A percentile compares a stretch with the other conserved stretches of the same genome.
Evolutionary conservation across 2,888 invertebrate genomes (phyloP).

Genomic region (Allophyes oxyacanthae): DNA sequence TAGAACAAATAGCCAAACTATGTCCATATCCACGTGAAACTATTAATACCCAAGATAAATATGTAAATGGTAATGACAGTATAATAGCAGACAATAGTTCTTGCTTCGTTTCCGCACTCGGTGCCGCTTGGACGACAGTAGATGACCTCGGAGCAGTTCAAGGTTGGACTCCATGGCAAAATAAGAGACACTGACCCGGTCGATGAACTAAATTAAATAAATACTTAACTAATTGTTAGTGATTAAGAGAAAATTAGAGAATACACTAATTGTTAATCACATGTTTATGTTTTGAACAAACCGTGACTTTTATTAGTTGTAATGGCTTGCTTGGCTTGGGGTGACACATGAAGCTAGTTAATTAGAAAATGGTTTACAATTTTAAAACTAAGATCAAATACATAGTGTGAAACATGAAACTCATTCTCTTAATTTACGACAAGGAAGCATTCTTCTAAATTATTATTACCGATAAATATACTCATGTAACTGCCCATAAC

Average conservation of each 20-base stretch:
- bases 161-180: constrained; percentile 39
- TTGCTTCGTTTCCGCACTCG: constrained; percentile 46
- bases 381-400: constrained; percentile 10
- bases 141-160: constrained; percentile 53
- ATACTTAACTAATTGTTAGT: too few species aligned
- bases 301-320: neutral
- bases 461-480: constrained; percentile 30
- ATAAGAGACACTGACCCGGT: constrained; percentile 35
- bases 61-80: constrained; percentile 38
- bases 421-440: constrained; percentile 20
- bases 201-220: constrained; percentile 19
- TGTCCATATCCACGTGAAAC: constrained; percentile 18
- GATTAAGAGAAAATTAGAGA: too few species aligned
- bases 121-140: constrained; percentile 36
- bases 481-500: constrained; percentile 23
- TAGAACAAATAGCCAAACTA: constrained; percentile 1
- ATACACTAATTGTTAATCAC: too few species aligned
- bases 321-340: too few species aligned
- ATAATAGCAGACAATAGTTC: constrained; percentile 34
- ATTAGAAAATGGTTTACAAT: constrained; percentile 9
- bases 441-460: constrained; percentile 20
- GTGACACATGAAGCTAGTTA: neutral
- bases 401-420: constrained; percentile 6
- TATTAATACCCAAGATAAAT: constrained; percentile 32
- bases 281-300: neutral